Conservation (phyloP, 2,888 invertebrate species). For the Pheosia tremula region DNA sequence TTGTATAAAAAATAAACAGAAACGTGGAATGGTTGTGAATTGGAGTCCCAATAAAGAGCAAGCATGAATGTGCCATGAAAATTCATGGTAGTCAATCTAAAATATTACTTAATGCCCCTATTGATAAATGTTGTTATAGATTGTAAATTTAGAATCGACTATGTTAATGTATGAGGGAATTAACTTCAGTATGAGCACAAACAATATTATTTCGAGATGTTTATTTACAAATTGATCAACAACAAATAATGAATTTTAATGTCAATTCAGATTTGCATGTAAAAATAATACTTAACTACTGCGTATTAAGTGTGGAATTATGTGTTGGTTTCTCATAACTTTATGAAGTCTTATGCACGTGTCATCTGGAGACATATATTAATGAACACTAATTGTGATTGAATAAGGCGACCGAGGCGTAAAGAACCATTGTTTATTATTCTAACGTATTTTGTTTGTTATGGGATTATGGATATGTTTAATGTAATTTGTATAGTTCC, state of each 20-base stretch:
- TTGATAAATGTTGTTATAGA: too few species aligned
- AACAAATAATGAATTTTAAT: conserved; percentile 6
- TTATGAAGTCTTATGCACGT: not conserved
- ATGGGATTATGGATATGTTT: not conserved
- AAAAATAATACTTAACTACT: too few species aligned
- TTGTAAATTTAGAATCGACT: too few species aligned
- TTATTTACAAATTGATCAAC: not conserved
- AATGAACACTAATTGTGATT: not conserved
- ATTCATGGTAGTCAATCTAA: too few species aligned
- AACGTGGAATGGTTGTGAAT: not conserved
- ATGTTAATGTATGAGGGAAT: too few species aligned
- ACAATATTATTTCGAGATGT: too few species aligned
- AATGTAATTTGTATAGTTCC: conserved; percentile 26
- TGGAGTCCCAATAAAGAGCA: too few species aligned
- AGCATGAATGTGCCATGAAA: too few species aligned
- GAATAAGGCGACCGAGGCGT: not conserved
- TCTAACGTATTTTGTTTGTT: conserved; percentile 8
- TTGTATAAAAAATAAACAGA: conserved; percentile 11
- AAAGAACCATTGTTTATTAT: not conserved
- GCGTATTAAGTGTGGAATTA: not conserved
- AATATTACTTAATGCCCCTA: too few species aligned
- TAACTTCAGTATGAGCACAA: too few species aligned
- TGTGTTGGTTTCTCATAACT: not conserved
- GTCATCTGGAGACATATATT: not conserved
- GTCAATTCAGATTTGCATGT: not conserved